Evolutionary conservation across 2,797 vertebrate genomes (phyloP).

Genomic region (Carapus acus): DNA sequence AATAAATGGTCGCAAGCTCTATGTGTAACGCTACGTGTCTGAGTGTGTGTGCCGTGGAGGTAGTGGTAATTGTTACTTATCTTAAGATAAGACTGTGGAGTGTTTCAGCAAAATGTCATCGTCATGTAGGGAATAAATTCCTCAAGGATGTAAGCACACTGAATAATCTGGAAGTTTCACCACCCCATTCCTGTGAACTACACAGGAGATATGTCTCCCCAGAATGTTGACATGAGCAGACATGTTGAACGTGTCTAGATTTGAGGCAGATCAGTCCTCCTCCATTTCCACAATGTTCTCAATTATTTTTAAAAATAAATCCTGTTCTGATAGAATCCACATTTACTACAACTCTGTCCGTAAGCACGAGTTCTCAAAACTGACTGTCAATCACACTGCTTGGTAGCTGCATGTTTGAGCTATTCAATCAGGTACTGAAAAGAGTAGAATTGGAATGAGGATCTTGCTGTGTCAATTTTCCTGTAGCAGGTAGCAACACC

Average conservation of each 20-base stretch:
- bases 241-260: background rate
- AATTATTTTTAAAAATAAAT: background rate
- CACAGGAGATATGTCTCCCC: constrained; percentile 1
- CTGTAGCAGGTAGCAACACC: background rate
- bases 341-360: no score
- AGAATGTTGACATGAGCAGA: background rate
- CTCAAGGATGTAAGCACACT: no score
- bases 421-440: background rate
- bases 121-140: no score
- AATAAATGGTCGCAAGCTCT: no score
- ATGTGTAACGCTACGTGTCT: no score
- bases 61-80: no score
- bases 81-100: no score
- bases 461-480: background rate
- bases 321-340: background rate
- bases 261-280: background rate
- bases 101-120: no score
- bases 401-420: background rate
- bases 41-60: no score
- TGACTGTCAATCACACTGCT: no score
- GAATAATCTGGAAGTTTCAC: background rate
- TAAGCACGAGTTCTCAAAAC: no score
- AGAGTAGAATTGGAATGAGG: no score
- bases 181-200: background rate
- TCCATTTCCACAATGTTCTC: constrained; percentile 4